Evolutionary conservation across 2,797 vertebrate species (phyloP).

Genomic region (Bradypodion pumilum): DNA sequence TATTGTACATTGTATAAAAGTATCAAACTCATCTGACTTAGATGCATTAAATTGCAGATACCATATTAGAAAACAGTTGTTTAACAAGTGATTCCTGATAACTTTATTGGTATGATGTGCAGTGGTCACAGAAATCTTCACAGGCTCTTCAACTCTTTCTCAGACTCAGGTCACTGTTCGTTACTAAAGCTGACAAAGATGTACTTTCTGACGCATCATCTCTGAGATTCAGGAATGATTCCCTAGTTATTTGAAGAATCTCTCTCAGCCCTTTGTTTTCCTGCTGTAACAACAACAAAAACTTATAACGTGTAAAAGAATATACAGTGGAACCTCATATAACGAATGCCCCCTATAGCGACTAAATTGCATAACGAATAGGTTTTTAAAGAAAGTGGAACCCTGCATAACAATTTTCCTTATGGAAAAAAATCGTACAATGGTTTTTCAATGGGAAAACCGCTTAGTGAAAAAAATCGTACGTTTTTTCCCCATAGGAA

Average conservation of each 20-base stretch:
- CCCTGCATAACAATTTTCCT: too few species aligned
- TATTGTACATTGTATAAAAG: slow-evolving; percentile 42
- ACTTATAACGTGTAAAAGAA: background rate
- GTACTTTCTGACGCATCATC: slow-evolving; percentile 88
- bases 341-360: too few species aligned
- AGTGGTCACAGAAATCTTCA: slow-evolving; percentile 42
- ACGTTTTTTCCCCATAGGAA: too few species aligned
- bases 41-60: slow-evolving; percentile 54
- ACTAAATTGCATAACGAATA: too few species aligned
- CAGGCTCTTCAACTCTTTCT: slow-evolving; percentile 84
- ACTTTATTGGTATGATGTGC: slow-evolving; percentile 37
- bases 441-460: too few species aligned
- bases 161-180: slow-evolving; percentile 87
- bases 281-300: slow-evolving; percentile 77
- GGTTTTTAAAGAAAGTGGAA: too few species aligned
- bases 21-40: slow-evolving; percentile 32
- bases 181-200: slow-evolving; percentile 87
- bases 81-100: slow-evolving; percentile 62
- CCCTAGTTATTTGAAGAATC: slow-evolving; percentile 94
- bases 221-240: slow-evolving; percentile 91
- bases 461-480: too few species aligned
- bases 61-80: slow-evolving; percentile 65
- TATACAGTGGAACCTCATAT: too few species aligned
- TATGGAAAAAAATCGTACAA: too few species aligned
- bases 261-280: slow-evolving; percentile 94